Base-by-base conservation (phyloP, 2,888 invertebrate genomes). In the Thera britannica region DNA sequence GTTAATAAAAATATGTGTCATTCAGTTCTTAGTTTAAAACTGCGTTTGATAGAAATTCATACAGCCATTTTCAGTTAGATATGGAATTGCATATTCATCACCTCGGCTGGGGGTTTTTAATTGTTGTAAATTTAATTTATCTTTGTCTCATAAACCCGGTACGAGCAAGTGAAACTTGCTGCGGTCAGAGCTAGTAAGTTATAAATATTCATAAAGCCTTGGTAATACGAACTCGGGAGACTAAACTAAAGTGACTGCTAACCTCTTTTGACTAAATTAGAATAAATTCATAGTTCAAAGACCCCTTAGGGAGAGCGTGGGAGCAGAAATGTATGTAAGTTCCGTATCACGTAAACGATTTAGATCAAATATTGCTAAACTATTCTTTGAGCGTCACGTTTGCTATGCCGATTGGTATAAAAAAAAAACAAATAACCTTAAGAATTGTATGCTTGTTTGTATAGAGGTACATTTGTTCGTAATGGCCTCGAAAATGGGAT, bases 341-440 rank as follows among this genome's bases (percentile, higher is more conserved):
- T 62, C 57, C 65, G 52, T 63, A 71, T 54, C 62, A 55, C 71
- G 63, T 71, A 59, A 66, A 70, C 65, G 52, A 38, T 60, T 54
- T 52, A 73, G 77, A 71, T 74, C 72, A 64, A 74, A 77, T 75
- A 72, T 76, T 72, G 71, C 70, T 72, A 71, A 72, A 73, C 76
- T 72, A 72, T 72, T 76, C 68, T 63, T 68, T 56, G 60, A 64
- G 69, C 69, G 67, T 52, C 49, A 60, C 71, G 65, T 73, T 70
- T 73, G 61, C 60, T 75, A 34, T 58, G 56, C 23, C 48, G 58
- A 41, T 4, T 55, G 62, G 58, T 12, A 0, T 12, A 46, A 46
- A 46, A 46, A 46, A 3, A 0, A 41, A 41, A 1, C 3, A 41
- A 41, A 41, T 7, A 41, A 41, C 41, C 6, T 7, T 0, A 41